Conservation (phyloP, 64 coral and sea anemone species). For the Actinia equina region DNA sequence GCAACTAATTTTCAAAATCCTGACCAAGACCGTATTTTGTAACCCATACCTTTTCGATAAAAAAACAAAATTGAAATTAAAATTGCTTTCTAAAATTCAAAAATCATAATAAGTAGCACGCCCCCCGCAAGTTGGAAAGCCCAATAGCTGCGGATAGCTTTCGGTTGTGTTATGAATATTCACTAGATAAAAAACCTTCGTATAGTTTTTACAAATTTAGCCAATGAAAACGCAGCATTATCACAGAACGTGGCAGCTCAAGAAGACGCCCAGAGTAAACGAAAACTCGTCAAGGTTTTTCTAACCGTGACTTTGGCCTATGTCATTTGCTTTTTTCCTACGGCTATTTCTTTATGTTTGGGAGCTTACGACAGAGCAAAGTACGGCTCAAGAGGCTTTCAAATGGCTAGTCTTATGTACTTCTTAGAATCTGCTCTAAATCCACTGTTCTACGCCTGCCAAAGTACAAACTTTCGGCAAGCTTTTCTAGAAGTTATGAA, state of each 20-base stretch:
- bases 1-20: too few relatives aligned
- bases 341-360: not conserved
- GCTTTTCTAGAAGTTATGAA: not conserved
- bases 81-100: too few relatives aligned
- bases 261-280: not conserved
- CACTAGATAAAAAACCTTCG: too few relatives aligned
- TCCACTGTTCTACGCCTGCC: slow-evolving; percentile 23
- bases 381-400: not conserved
- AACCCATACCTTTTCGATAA: too few relatives aligned
- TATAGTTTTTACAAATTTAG: too few relatives aligned
- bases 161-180: too few relatives aligned
- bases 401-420: not conserved
- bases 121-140: too few relatives aligned
- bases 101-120: too few relatives aligned
- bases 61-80: too few relatives aligned
- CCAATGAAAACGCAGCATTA: too few relatives aligned
- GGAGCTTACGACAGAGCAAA: not conserved
- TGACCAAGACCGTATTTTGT: too few relatives aligned
- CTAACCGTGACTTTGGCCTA: not conserved
- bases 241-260: not conserved
- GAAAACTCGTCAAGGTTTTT: not conserved
- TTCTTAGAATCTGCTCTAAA: not conserved
- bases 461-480: slow-evolving; percentile 23
- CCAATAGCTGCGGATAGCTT: too few relatives aligned
- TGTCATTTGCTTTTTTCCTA: not conserved